A percentile compares a stretch with the other conserved stretches of the same genome.
Evolutionary conservation across 2,888 invertebrate genomes (phyloP).

Genomic region (Ptilodon capucinus): DNA sequence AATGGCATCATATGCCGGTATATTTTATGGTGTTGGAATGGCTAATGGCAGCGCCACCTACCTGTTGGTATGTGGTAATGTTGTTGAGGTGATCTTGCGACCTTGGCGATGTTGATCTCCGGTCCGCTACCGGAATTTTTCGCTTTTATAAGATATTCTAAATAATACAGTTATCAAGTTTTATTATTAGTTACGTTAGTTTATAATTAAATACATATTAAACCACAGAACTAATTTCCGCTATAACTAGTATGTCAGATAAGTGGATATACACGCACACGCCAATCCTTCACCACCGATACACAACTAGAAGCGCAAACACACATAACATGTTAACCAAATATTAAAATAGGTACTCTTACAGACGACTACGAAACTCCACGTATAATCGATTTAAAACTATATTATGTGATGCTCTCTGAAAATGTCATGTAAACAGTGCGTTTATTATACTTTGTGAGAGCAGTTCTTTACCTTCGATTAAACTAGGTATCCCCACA

Average conservation of each 20-base stretch:
- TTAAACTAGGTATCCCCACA: background rate
- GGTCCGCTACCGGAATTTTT: slow-evolving; percentile 9
- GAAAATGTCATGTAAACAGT: no score
- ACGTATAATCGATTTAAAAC: background rate
- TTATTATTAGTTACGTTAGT: no score
- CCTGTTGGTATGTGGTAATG: slow-evolving; percentile 19
- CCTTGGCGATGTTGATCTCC: slow-evolving; percentile 18
- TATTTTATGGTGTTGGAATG: slow-evolving; percentile 22
- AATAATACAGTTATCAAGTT: background rate
- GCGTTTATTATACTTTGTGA: background rate
- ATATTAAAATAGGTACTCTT: no score
- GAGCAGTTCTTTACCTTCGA: background rate
- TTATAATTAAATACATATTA: no score
- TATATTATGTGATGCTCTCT: background rate
- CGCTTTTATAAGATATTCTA: slow-evolving; percentile 16
- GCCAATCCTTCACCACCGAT: no score
- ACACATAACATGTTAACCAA: no score
- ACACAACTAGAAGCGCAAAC: no score
- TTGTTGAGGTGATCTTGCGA: slow-evolving; percentile 21
- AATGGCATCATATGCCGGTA: slow-evolving; percentile 18
- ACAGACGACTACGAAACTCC: no score
- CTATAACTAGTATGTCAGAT: no score
- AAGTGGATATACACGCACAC: no score
- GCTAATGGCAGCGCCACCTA: slow-evolving; percentile 21
- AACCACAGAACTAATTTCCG: no score